Evolutionary conservation across 2,888 invertebrate species (phyloP), one percentile per base, ranked within the genome.

Genomic region (Heliconius cydno): DNA sequence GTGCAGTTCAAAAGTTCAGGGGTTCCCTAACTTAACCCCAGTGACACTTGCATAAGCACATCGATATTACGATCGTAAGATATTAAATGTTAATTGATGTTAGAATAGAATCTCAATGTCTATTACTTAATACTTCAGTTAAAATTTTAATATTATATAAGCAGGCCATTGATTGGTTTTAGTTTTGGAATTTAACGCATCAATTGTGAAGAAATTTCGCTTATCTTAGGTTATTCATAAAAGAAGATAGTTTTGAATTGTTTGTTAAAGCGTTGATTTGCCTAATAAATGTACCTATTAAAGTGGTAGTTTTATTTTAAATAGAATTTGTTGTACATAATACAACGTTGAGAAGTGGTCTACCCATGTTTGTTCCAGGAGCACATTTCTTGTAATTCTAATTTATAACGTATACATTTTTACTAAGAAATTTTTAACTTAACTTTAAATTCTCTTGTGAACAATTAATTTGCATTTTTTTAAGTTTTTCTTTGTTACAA

Each of bases 71-170:
- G 60, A n/a, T 57, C 13, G 22, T n/a, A 28, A 57, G 52, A 30
- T 60, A 57, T 72, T 60, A 34, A 30, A n/a, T 71, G 25, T 25
- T 19, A 25, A 70, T 41, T 34, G 15, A 73, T 57, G 34, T 60
- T 57, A 72, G 30, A 22, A 10, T 72, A 60, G 57, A 57, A 57
- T 60, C 57, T 73, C 52, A 6, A n/a, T 57, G 52, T 71, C 46
- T 34, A 6, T 34, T 34, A 34, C 34, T 34, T 34, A 34, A 34
- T 34, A 34, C 6, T 34, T 34, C 6, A 34, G 5, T 19, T 52
- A 12, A 57, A 30, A 25, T 28, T 72, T n/a, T 22, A 34, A 19
- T 67, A n/a, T 12, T 38, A 25, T 15, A 57, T 65, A 13, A 1
- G 25, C 13, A 65, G 25, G 25, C 25, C 63, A 13, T 63, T 25